Conservation (phyloP, 2,888 invertebrate genomes). For the Cerastoderma edule region DNA sequence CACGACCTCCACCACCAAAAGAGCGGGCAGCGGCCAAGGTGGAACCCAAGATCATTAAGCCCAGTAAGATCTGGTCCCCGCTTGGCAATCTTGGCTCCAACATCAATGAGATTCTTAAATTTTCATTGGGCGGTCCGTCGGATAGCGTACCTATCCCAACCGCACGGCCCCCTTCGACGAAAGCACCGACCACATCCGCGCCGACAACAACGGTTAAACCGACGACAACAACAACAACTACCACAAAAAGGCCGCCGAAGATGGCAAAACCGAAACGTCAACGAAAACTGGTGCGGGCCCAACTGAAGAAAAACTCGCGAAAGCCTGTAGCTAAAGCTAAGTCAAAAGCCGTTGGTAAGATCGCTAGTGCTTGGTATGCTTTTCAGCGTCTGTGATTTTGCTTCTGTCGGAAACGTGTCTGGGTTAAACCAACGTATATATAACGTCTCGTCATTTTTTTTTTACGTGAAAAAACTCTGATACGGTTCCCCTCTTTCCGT, state of each 20-base stretch:
- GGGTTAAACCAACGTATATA: too few relatives aligned
- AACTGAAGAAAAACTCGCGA: constrained; percentile 3
- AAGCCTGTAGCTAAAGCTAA: constrained; percentile 18
- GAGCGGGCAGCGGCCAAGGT: not conserved
- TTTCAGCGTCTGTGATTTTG: too few relatives aligned
- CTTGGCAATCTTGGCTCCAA: constrained; percentile 38
- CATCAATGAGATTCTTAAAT: constrained; percentile 47
- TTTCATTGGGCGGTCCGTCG: constrained; percentile 29
- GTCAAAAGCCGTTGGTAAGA: constrained; percentile 25
- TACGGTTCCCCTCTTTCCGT: too few relatives aligned
- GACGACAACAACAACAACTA: constrained; percentile 31
- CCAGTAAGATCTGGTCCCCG: constrained; percentile 47
- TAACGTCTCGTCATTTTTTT: too few relatives aligned
- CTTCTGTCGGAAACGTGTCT: too few relatives aligned
- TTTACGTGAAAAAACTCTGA: too few relatives aligned
- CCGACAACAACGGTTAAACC: constrained; percentile 23
- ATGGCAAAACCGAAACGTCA: constrained; percentile 5
- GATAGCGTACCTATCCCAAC: constrained; percentile 47
- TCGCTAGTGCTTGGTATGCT: not conserved
- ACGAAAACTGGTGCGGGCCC: constrained; percentile 5
- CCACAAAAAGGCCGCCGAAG: constrained; percentile 30
- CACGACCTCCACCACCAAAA: not conserved
- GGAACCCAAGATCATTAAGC: not conserved
- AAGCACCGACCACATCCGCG: constrained; percentile 24
- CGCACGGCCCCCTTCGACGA: constrained; percentile 22